Evolutionary conservation across 2,888 invertebrate genomes (phyloP).

Genomic region (Caenorhabditis sp.): DNA sequence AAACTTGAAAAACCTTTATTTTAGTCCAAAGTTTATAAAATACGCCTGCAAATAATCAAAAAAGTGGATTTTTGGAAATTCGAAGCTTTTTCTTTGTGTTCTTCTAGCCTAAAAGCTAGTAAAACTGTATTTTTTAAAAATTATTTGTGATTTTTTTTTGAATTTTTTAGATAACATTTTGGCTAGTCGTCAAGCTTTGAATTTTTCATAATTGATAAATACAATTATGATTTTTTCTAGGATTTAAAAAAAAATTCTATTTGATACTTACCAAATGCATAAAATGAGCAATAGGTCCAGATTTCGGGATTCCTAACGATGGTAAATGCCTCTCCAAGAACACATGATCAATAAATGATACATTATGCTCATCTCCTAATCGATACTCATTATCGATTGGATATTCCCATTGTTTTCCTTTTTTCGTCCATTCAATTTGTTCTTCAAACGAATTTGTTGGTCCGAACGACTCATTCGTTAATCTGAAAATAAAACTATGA

Average conservation of each 20-base stretch:
- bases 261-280: constrained; percentile 89
- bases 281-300: constrained; percentile 90
- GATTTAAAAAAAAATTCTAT: constrained; percentile 2
- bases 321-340: constrained; percentile 86
- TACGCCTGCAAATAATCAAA: too few species aligned
- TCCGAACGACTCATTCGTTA: constrained; percentile 59
- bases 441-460: constrained; percentile 86
- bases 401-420: constrained; percentile 93
- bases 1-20: too few species aligned
- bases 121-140: too few species aligned
- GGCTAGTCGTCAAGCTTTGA: too few species aligned
- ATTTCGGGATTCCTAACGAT: constrained; percentile 82
- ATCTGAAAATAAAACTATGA: constrained; percentile 19
- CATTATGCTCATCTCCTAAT: constrained; percentile 74
- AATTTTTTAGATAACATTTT: too few species aligned
- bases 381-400: constrained; percentile 90
- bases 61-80: too few species aligned
- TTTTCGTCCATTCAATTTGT: constrained; percentile 89
- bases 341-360: constrained; percentile 89
- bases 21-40: too few species aligned
- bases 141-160: too few species aligned
- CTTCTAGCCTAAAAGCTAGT: too few species aligned
- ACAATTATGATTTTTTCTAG: too few species aligned
- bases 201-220: too few species aligned
- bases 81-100: too few species aligned